Base-by-base conservation (phyloP, 2,888 invertebrate genomes). In the Ceramica pisi region DNA sequence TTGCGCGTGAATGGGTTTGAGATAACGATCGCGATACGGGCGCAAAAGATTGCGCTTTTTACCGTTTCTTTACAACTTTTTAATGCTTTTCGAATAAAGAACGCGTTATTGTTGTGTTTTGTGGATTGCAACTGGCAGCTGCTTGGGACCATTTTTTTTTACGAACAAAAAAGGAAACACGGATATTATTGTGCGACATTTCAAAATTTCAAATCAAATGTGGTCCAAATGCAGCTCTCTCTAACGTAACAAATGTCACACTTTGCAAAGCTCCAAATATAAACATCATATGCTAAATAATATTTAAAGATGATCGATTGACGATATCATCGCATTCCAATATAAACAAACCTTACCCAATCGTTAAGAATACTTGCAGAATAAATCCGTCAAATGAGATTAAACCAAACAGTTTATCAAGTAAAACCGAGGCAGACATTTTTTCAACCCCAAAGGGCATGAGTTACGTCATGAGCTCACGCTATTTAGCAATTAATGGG, bases 401-500 rank as follows among this genome's bases (percentile, higher is more conserved):
- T 82, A 61, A 69, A 75, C 21, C 48, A 50, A 75, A 68, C 66
- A 60, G 57, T 81, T 67, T 68, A 63, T 70, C 63, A 69, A 71
- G 63, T 71, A 65, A 69, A 77, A 57, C 19, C 66, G 73, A 72
- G 12, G 64, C 31, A 78, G 64, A 74, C 38, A 53, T 83, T 78
- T 84, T 81, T 83, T 72, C 61, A 69, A 71, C 75, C 86, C 77
- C 68, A 67, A 72, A 71, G 41, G 56, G 64, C 71, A 72, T 74
- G 81, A 84, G 75, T 81, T 79, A 85, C 83, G 71, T 75, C 69
- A 78, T 72, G 78, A 64, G 64, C 80, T 86, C 85, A 84, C 86
- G 85, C 85, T 80, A 85, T 83, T 64, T 62, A 73, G 75, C 86
- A 75, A 80, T 85, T 80, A 86, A 69, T 69, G 71, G 81, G 84